These are phyloP conservation scores for Poecile montanus DNA, from an alignment of 2,797 vertebrate genomes.

Conservation along the genomic window DNA sequence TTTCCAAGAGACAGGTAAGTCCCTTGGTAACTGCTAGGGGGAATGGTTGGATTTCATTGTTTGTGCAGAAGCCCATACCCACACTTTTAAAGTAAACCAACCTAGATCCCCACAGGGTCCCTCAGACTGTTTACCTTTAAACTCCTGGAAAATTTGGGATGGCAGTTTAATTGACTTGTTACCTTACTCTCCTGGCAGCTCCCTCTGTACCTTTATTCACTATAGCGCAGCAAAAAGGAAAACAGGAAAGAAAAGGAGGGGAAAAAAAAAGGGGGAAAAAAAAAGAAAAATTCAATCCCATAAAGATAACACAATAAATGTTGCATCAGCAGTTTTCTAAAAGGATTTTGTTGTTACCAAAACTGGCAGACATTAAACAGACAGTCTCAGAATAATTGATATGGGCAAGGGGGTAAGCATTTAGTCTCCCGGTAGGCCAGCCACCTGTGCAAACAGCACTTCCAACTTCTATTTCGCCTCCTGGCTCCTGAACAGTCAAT, in stretches of 20 bases:
- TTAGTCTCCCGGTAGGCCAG: constrained; percentile 64
- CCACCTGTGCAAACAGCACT: constrained; percentile 80
- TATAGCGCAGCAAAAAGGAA: neutral
- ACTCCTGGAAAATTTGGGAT: constrained; percentile 10
- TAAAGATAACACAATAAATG: constrained; percentile 55
- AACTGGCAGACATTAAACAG: constrained; percentile 72
- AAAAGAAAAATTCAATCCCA: neutral
- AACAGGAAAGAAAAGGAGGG: neutral
- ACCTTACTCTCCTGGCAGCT: neutral
- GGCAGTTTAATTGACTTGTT: constrained; percentile 24
- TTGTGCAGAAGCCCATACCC: constrained; percentile 16
- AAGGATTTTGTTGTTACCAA: constrained; percentile 71
- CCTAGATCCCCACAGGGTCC: neutral
- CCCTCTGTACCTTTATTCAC: neutral
- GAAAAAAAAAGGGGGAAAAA: no score
- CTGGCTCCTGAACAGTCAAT: constrained; percentile 74
- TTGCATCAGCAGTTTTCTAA: constrained; percentile 72
- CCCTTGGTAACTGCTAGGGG: neutral
- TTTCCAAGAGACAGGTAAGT: constrained; percentile 31
- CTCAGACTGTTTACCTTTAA: constrained; percentile 31
- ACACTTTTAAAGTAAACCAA: constrained; percentile 15
- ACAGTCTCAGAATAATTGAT: constrained; percentile 74
- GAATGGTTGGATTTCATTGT: constrained; percentile 16
- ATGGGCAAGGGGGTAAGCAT: constrained; percentile 66
- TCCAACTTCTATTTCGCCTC: constrained; percentile 62